A percentile compares a stretch with the other conserved stretches of the same genome.
Evolutionary conservation across 2,113 vertebrate genomes (phyloP).

Genomic region (Bambusicola thoracicus): DNA sequence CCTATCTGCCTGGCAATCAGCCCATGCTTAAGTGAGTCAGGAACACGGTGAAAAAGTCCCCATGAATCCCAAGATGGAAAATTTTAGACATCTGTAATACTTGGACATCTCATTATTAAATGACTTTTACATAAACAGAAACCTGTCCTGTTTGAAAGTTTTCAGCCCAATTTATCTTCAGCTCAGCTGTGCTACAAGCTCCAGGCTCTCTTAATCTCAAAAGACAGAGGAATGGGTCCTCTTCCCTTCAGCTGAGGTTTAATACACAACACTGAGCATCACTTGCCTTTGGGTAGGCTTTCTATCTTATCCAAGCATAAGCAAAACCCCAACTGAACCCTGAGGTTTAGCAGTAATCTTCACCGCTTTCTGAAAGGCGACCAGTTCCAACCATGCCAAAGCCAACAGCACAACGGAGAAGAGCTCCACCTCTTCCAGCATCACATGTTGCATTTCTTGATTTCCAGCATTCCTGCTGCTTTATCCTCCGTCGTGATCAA

Average conservation of each 20-base stretch:
- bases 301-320: background rate
- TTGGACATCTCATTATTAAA: background rate
- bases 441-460: background rate
- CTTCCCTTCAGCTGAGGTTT: background rate
- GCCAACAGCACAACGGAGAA: background rate
- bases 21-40: background rate
- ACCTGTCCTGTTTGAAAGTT: background rate
- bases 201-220: background rate
- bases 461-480: background rate
- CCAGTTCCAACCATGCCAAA: background rate
- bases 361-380: background rate
- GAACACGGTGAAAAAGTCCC: background rate
- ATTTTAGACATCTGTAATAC: background rate
- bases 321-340: background rate
- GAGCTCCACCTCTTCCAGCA: background rate
- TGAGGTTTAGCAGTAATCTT: background rate
- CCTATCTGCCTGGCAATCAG: background rate
- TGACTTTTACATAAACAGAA: background rate
- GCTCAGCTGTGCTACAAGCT: background rate
- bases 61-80: background rate
- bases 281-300: background rate
- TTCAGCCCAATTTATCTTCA: background rate
- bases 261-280: conserved; percentile 3
- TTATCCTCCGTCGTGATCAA: background rate
- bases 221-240: background rate